Evolutionary conservation across 1,140 invertebrate species (phyloP), one percentile per base, ranked within the genome.

Genomic region (Pseudomyrmex cubaensis): DNA sequence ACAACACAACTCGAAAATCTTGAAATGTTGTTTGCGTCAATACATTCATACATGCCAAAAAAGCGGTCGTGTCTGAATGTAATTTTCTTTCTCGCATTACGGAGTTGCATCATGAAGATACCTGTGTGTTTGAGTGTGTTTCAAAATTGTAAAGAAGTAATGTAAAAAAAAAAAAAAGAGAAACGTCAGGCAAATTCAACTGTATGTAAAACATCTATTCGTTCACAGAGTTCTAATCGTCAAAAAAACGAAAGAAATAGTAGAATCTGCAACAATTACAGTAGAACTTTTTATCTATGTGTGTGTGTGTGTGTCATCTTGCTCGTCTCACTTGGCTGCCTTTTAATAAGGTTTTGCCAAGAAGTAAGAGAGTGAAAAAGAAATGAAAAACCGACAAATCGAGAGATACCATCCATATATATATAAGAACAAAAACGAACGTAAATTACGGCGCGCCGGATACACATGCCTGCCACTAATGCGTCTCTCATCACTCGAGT

Each of bases 281-380:
- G 8, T 22, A 12, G 46, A 10, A 57, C 64, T 57, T 69, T 3
- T 78, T 5, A 48, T 48, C 48, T 67, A 35, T 67, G 15, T 13
- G 2, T 35, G 35, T 35, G 35, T 35, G 35, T 35, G 35, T 7
- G 35, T 35, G 35, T 35, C 35, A 70, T 70, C 64, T 70, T 15
- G 76, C 22, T 80, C 44, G 76, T 4, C 22, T 10, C 66, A 59
- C 44, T 61, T 61, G 66, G 66, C 76, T 35, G 54, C 76, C 76
- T 50, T 70, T 80, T 13, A 2, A 72, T 70, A 70, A 72, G 76
- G 76, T 50, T 57, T 61, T 50, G 76, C 76, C 76, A 61, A 80
- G 44, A 2, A 25, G 67, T 67, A 17, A 2, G 48, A 70, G n/a
- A 15, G 20, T 15, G 9, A 48, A 2, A 2, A 78, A 70, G 54